Evolutionary conservation across 2,797 vertebrate genomes (phyloP), one percentile per base, ranked within the genome.

Genomic region (Todus mexicanus): DNA sequence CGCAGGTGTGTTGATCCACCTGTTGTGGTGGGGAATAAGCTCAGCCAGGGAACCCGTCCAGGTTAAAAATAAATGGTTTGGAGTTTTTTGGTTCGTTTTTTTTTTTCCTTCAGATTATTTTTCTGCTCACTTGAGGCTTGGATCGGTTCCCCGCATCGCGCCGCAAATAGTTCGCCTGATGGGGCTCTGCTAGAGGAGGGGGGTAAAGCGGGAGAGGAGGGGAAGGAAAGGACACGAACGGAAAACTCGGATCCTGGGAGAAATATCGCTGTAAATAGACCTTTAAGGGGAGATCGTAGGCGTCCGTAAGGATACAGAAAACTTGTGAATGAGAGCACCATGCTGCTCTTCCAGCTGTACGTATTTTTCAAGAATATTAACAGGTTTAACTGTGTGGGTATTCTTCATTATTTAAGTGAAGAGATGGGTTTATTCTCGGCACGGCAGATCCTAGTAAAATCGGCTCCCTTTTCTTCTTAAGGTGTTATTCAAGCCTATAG

Each of bases 301-400:
- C 3, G 3, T 77, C 27, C 33, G 35, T 71, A 83, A 60, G 90
- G 82, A 80, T 83, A 33, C 47, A 69, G 69, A 65, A 92, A 76
- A 65, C 57, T 95, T 85, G 82, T 94, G 95, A 96, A 95, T 92
- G 95, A 72, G 81, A 90, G 61, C 81, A 89, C 47, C 63, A 50
- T 90, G 82, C 69, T 29, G 16, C 50, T 93, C 74, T 90, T 90
- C 53, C 84, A 82, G 65, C 78, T 90, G 81, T 51, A 89, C 7
- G 0, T 74, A 71, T 89, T 80, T 95, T 92, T 18, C 65, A 79
- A 79, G 42, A 61, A 38, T 87, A 92, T 80, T 93, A 93, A 77
- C 90, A 71, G 78, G 75, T 89, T 93, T 90, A 80, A 80, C 69
- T 80, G 74, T 92, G 68, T 74, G 75, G 61, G 75, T n/a, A 89